A percentile compares a stretch with the other conserved stretches of the same genome.
These are phyloP conservation scores for Lasius platythorax DNA, from an alignment of 2,888 invertebrate genomes.

Conservation along the genomic window DNA sequence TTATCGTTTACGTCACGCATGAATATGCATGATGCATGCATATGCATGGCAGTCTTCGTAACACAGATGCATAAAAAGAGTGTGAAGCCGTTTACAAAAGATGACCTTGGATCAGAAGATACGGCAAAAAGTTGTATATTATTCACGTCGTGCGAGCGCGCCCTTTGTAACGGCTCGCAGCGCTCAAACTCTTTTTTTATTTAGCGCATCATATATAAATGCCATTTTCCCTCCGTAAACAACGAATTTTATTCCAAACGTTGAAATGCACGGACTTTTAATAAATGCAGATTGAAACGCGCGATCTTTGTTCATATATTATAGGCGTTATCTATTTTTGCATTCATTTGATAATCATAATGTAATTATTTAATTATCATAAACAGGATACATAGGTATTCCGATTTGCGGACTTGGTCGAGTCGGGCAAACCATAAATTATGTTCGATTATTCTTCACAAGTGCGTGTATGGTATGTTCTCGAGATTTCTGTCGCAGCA, in stretches of 20 bases:
- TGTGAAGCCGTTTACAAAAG: constrained; percentile 49
- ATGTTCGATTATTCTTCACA: not conserved
- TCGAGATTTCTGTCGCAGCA: not conserved
- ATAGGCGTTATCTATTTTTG: not conserved
- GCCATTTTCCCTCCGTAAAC: not conserved
- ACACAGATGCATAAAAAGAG: constrained; percentile 48
- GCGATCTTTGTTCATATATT: constrained; percentile 8
- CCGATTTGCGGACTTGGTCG: not conserved
- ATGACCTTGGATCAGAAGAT: constrained; percentile 46
- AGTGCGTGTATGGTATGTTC: not conserved
- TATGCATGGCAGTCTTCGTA: constrained; percentile 42
- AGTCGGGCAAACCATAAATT: not conserved
- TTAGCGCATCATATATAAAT: not conserved
- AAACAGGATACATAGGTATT: not conserved
- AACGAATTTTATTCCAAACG: not conserved
- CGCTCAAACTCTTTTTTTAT: not conserved
- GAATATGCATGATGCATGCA: constrained; percentile 49
- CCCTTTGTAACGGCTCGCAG: constrained; percentile 38
- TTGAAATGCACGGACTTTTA: not conserved
- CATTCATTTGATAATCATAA: not conserved
- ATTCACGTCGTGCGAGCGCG: not conserved
- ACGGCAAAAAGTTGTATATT: constrained; percentile 26
- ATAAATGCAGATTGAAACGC: not conserved
- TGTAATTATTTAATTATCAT: not conserved
- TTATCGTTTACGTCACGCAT: constrained; percentile 53